Base-by-base conservation (phyloP, 1,140 invertebrate genomes). In the Metopolophium dirhodum region DNA sequence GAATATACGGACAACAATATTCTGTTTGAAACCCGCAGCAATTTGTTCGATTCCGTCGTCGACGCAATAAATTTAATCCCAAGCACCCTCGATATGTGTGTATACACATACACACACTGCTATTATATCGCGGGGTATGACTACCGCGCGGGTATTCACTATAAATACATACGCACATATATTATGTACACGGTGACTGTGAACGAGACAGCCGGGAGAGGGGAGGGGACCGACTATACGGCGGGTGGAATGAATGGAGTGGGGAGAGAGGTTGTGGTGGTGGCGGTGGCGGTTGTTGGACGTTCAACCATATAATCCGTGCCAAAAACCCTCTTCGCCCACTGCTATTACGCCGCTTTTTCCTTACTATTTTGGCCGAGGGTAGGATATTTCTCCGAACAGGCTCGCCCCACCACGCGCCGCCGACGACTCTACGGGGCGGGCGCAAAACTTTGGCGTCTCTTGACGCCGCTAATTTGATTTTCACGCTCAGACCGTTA, bases 51-150 rank as follows among this genome's bases (percentile, higher is more conserved):
- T 83, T 92, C n/a, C n/a, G 23, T n/a, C 57, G 22, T n/a, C 18
- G 35, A 23, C 20, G 35, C 91, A 49, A 92, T 92, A 92, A 92
- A 77, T 92, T 54, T 51, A 92, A 92, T 92, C 68, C 47, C 77
- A 35, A 20, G 86, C 88, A 57, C 88, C 37, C 35, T 89, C 88
- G 49, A 89, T 23, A 7, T 57, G 35, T 57, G 35, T 89, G 22
- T 57, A 7, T 9, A 23, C 37, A 23, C n/a, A 11, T 89, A 35
- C n/a, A 35, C 22, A 54, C n/a, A n/a, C n/a, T 88, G 3, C 41
- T 41, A 49, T 77, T 77, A 77, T 77, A 77, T n/a, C 6, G n/a
- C n/a, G 61, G 18, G 61, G 30, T 35, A 18, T 77, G 61, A n/a
- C 61, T 77, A n/a, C 2, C 41, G 41, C 61, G 41, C 61, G n/a